Evolutionary conservation across 1,140 invertebrate species (phyloP), one percentile per base, ranked within the genome.

Genomic region (Papilio helenus): DNA sequence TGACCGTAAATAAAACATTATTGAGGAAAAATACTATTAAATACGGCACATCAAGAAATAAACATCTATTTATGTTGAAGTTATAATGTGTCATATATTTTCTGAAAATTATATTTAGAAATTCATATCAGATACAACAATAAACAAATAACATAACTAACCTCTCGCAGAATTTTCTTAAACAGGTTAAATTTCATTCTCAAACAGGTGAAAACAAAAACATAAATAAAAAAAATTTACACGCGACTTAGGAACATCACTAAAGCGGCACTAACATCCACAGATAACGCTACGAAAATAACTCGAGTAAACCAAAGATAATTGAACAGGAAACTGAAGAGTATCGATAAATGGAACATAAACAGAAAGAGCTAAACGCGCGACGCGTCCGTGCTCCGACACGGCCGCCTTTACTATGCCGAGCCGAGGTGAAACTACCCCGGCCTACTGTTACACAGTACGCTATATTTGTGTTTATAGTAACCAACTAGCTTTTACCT

Each of bases 91-190:
- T n/a, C n/a, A n/a, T n/a, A n/a, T n/a, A n/a, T n/a, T n/a, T n/a
- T n/a, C n/a, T n/a, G n/a, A n/a, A n/a, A 46, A 46, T 12, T 46
- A 49, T 49, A 49, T 49, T 49, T 5, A 18, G 5, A 55, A 51
- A 51, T 29, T 9, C 10, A 10, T 12, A 61, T 4, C 9, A 26
- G n/a, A 1, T 8, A 61, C 9, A 26, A n/a, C n/a, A 44, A 44
- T 12, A 26, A 68, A 72, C 80, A 89, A 39, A 83, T 87, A 84
- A 83, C 84, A 85, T 71, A 86, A 84, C 89, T 81, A 76, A 91
- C 90, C 90, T 88, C 86, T 80, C 85, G 89, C 46, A 68, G 73
- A 58, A 44, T 79, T 46, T 74, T 79, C 73, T 79, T 82, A 39
- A 82, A 78, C n/a, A 79, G 18, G 23, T 55, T 80, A 77, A 82